Percentiles rank a stretch among this genome's conserved stretches.
Conservation (phyloP, 1,140 invertebrate genomes). For the Ceratoteleas bidentatus region DNA sequence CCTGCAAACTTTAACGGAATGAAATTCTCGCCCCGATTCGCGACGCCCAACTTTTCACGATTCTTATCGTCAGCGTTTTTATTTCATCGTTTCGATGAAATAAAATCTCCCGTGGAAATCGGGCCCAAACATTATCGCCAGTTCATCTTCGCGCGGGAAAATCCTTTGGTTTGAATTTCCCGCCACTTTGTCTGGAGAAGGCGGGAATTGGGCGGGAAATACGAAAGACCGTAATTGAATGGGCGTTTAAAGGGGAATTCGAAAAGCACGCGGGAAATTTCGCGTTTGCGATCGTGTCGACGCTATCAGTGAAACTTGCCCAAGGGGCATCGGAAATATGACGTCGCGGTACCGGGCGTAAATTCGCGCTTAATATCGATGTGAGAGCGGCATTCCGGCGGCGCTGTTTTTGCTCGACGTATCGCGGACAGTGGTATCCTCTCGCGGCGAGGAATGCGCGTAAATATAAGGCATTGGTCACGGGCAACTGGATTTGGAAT, state of each 20-base stretch:
- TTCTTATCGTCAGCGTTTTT: no score
- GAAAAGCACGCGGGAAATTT: background rate
- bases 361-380: slow-evolving; percentile 38
- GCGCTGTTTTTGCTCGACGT: slow-evolving; percentile 38
- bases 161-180: slow-evolving; percentile 5
- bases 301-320: slow-evolving; percentile 1
- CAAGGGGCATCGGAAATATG: slow-evolving; percentile 1
- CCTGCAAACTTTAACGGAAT: slow-evolving; percentile 15
- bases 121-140: background rate
- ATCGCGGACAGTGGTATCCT: slow-evolving; percentile 48
- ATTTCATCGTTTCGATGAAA: no score
- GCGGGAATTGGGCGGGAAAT: background rate
- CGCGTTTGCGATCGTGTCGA: background rate
- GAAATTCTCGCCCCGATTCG: background rate
- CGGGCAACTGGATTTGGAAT: slow-evolving; percentile 60
- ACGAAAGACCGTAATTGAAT: background rate
- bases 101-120: no score
- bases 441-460: slow-evolving; percentile 34
- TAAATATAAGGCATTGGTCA: slow-evolving; percentile 62
- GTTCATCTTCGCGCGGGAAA: background rate
- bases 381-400: slow-evolving; percentile 37
- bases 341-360: slow-evolving; percentile 26
- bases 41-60: no score
- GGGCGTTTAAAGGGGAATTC: background rate
- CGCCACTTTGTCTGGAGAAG: slow-evolving; percentile 6